phyloP scores from a whole-genome alignment of 2,888 invertebrate species.

The Xanthorhoe designata region DNA sequence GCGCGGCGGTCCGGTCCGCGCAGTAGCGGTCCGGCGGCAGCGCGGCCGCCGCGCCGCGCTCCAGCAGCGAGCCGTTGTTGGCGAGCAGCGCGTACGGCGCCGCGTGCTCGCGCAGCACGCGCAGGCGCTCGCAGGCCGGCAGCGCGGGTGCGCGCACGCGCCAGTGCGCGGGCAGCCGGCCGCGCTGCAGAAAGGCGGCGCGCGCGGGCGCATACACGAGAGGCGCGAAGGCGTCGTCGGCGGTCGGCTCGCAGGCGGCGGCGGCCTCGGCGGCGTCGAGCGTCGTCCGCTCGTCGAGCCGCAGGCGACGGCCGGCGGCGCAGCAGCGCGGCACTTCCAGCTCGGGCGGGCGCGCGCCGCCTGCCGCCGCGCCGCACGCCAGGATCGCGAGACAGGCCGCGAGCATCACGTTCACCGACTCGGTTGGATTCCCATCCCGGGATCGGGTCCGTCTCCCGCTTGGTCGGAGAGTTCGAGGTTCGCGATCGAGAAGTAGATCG shows the following conservation, averaged over 20 bases:
- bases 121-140: constrained; percentile 67
- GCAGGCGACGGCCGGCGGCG: constrained; percentile 60
- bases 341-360: constrained; percentile 60
- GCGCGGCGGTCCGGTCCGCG: constrained; percentile 87
- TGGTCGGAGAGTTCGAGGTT: not conserved
- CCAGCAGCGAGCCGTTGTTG: constrained; percentile 87
- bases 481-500: constrained; percentile 18
- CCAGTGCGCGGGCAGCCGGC: constrained; percentile 81
- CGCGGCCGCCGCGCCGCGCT: constrained; percentile 72
- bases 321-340: constrained; percentile 66
- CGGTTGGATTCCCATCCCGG: constrained; percentile 28
- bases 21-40: constrained; percentile 88
- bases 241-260: constrained; percentile 77
- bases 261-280: constrained; percentile 71
- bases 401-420: constrained; percentile 49
- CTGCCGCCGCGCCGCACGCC: constrained; percentile 51
- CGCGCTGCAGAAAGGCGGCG: constrained; percentile 66
- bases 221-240: constrained; percentile 82
- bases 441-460: not conserved
- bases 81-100: constrained; percentile 85
- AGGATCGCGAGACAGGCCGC: constrained; percentile 43
- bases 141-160: constrained; percentile 62
- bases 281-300: constrained; percentile 35
- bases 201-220: constrained; percentile 84
- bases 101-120: constrained; percentile 69